Percentiles rank a stretch among this genome's conserved stretches.
These are phyloP conservation scores for Caenorhabditis sp. DNA, from an alignment of 2,888 invertebrate genomes.

Conservation along the genomic window DNA sequence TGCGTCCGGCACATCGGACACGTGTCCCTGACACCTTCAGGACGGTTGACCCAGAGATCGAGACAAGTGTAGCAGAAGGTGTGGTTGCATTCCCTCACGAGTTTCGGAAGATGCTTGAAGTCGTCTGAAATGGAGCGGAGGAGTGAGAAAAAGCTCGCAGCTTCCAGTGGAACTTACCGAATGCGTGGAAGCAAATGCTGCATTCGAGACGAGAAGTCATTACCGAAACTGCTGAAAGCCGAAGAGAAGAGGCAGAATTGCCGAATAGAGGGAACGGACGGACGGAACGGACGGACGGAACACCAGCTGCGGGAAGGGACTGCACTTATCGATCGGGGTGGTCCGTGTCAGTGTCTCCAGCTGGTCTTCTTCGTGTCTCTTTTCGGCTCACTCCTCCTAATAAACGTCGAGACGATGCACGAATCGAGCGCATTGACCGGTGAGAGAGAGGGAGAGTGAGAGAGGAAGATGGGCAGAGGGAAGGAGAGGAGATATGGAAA, in stretches of 20 bases:
- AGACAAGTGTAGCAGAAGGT: constrained; percentile 36
- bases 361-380: constrained; percentile 1
- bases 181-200: constrained; percentile 23
- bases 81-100: constrained; percentile 25
- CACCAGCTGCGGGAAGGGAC: not conserved
- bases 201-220: constrained; percentile 37
- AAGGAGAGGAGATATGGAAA: not conserved
- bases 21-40: not conserved
- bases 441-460: not conserved
- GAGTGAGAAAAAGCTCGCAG: no score
- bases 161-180: constrained; percentile 8
- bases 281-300: no score
- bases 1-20: constrained; percentile 36
- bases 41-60: constrained; percentile 16
- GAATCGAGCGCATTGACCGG: no score
- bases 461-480: not conserved
- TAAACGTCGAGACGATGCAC: no score
- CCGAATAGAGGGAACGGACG: no score
- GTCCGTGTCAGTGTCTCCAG: not conserved
- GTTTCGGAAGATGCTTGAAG: constrained; percentile 22
- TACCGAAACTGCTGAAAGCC: not conserved
- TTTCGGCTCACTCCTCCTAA: constrained; percentile 9
- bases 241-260: not conserved
- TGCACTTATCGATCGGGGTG: constrained; percentile 3
- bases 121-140: constrained; percentile 21